These are phyloP conservation scores for Heliconius melpomene DNA, from an alignment of 1,140 invertebrate genomes.

Conservation along the genomic window DNA sequence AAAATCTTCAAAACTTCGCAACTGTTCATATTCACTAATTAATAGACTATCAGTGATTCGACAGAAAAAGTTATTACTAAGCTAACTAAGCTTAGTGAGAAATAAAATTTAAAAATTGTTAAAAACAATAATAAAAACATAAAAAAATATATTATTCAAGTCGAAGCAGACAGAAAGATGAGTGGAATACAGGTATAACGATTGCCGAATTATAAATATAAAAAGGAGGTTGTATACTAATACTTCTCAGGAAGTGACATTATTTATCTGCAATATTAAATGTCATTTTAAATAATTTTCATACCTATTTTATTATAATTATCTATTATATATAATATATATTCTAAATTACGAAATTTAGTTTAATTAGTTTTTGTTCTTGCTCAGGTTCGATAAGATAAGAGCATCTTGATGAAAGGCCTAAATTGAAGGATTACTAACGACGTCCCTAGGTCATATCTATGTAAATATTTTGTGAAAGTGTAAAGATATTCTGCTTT, in stretches of 20 bases:
- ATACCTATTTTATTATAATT: neutral
- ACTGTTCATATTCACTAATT: too few species aligned
- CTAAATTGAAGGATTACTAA: neutral
- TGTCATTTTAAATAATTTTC: neutral
- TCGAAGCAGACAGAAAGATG: too few species aligned
- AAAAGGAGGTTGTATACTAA: too few species aligned
- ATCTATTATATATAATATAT: neutral
- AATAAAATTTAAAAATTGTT: too few species aligned
- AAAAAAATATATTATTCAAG: too few species aligned
- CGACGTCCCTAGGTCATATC: neutral
- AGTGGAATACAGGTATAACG: too few species aligned
- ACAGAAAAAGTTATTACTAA: too few species aligned
- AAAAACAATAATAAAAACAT: too few species aligned
- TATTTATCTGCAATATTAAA: neutral
- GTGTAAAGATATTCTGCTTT: neutral
- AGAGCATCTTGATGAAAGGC: neutral
- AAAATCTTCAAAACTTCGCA: too few species aligned
- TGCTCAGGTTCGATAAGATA: neutral
- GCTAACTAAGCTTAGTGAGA: too few species aligned
- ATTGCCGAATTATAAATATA: too few species aligned
- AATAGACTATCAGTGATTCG: too few species aligned
- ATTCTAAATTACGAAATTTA: neutral
- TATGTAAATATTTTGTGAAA: constrained; percentile 9
- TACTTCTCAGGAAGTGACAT: neutral
- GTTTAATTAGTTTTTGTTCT: neutral